These are phyloP conservation scores for Anthonomus grandis DNA, from an alignment of 1,140 invertebrate species.

Conservation along the genomic window DNA sequence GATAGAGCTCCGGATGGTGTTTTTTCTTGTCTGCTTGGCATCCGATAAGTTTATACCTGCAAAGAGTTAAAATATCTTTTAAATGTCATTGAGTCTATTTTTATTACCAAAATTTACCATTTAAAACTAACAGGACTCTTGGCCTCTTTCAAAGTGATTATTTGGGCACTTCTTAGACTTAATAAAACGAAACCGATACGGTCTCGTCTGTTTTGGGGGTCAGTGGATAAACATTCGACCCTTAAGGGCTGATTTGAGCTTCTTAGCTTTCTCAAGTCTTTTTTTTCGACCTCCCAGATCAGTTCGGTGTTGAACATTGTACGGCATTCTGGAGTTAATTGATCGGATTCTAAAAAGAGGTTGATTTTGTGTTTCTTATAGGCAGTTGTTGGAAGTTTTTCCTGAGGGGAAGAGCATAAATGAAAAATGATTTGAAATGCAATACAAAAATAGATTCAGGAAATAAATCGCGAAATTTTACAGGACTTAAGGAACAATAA, in stretches of 20 bases:
- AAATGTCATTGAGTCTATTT: not conserved
- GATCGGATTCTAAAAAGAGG: slow-evolving; percentile 47
- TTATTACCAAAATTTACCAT: slow-evolving; percentile 40
- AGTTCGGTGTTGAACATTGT: slow-evolving; percentile 50
- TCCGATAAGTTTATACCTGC: slow-evolving; percentile 48
- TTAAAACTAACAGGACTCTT: slow-evolving; percentile 37
- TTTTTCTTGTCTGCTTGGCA: slow-evolving; percentile 49
- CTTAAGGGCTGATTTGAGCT: slow-evolving; percentile 52
- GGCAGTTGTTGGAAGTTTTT: too few relatives aligned
- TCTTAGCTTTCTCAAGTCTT: slow-evolving; percentile 50
- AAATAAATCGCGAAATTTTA: too few relatives aligned
- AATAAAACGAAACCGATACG: slow-evolving; percentile 53
- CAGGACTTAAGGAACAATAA: too few relatives aligned
- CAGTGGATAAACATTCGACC: slow-evolving; percentile 52
- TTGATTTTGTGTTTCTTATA: too few relatives aligned
- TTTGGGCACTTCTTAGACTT: slow-evolving; percentile 52
- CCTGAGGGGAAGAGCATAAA: not conserved
- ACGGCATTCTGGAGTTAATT: slow-evolving; percentile 46
- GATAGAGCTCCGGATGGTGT: slow-evolving; percentile 50
- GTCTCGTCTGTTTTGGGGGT: slow-evolving; percentile 48
- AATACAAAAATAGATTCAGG: too few relatives aligned
- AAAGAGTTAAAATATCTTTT: not conserved
- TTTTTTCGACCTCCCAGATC: slow-evolving; percentile 54
- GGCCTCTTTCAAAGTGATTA: slow-evolving; percentile 39
- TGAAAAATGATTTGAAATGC: slow-evolving; percentile 3